Evolutionary conservation across 35 echinoderm and acorn worm genomes (phyloP).

Genomic region (Strongylocentrotus purpuratus): DNA sequence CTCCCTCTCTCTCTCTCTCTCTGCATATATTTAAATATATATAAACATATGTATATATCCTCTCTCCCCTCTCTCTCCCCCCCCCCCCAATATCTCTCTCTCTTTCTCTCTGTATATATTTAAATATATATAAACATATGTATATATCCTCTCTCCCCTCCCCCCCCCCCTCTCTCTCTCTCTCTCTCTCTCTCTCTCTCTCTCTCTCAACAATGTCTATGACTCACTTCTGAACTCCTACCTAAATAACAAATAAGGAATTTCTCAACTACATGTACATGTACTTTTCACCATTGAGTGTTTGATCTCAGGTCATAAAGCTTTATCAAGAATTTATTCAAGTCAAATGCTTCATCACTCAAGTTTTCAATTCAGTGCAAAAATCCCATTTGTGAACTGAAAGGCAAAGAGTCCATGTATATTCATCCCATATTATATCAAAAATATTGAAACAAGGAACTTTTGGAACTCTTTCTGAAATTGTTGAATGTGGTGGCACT

Average conservation of each 20-base stretch:
- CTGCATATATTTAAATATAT: too few relatives aligned
- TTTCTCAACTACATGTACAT: neutral
- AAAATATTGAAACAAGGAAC: too few relatives aligned
- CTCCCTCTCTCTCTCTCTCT: too few relatives aligned
- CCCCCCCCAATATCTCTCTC: too few relatives aligned
- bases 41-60: too few relatives aligned
- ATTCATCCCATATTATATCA: too few relatives aligned
- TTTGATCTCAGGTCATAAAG: neutral
- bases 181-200: neutral
- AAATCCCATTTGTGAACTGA: neutral
- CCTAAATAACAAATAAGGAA: neutral
- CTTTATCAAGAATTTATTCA: neutral
- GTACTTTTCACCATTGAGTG: neutral
- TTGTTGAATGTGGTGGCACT: too few relatives aligned
- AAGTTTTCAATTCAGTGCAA: neutral
- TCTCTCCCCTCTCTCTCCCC: too few relatives aligned
- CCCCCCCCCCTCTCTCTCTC: neutral
- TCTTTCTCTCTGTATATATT: neutral
- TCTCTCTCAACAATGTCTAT: neutral
- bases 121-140: too few relatives aligned
- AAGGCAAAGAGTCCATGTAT: neutral
- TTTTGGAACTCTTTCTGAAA: too few relatives aligned
- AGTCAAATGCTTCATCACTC: neutral
- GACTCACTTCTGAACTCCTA: neutral
- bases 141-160: too few relatives aligned